These are phyloP conservation scores for Cepphus grylle DNA, from an alignment of 2,113 vertebrate species.

Conservation along the genomic window DNA sequence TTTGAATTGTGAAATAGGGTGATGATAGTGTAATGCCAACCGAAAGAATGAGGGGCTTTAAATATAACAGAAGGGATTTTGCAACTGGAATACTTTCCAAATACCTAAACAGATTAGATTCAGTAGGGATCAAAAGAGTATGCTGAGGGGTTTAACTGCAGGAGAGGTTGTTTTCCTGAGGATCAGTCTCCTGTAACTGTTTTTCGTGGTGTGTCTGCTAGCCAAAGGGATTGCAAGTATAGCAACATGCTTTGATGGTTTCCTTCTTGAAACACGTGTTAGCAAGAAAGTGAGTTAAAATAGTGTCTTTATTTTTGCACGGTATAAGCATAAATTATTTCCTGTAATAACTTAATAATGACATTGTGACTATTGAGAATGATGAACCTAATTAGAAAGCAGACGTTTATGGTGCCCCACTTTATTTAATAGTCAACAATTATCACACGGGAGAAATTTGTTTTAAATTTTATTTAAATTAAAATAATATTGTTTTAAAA, in stretches of 20 bases:
- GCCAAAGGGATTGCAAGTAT: not conserved
- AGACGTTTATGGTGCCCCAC: not conserved
- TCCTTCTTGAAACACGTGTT: not conserved
- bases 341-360: not conserved
- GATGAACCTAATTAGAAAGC: not conserved
- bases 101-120: not conserved
- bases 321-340: not conserved
- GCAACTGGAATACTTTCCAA: not conserved
- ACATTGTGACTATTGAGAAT: not conserved
- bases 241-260: not conserved
- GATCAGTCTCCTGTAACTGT: not conserved
- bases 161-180: not conserved
- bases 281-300: not conserved
- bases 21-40: not conserved
- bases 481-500: not conserved
- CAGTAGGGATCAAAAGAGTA: not conserved
- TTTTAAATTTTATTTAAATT: not conserved
- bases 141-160: not conserved
- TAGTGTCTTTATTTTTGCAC: not conserved
- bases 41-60: not conserved
- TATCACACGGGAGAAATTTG: not conserved
- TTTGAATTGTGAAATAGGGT: not conserved
- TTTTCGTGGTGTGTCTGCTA: not conserved
- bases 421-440: not conserved
- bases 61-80: conserved; percentile 2